These are phyloP conservation scores for Muschampia plurimacula DNA, from an alignment of 2,888 invertebrate species.

Conservation along the genomic window DNA sequence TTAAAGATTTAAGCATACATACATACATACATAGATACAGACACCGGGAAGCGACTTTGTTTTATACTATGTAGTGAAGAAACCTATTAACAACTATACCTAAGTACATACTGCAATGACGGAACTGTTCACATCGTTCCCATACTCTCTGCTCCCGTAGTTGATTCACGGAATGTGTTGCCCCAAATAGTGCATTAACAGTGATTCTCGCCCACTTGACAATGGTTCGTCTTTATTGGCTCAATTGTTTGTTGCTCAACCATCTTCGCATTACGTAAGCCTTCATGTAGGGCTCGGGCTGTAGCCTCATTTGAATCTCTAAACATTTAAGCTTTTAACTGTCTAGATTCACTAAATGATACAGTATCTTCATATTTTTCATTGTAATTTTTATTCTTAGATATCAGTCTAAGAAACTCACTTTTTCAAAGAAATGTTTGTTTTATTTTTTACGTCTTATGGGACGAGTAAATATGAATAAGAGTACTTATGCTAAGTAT, in stretches of 20 bases:
- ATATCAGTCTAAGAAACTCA: too few species aligned
- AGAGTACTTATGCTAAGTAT: too few species aligned
- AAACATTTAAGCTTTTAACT: neutral
- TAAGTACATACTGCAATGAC: neutral
- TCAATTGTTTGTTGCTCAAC: slow-evolving; percentile 79
- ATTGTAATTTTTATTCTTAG: neutral
- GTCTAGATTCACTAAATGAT: neutral
- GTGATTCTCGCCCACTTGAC: slow-evolving; percentile 69
- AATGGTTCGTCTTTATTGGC: slow-evolving; percentile 75
- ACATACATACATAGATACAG: too few species aligned
- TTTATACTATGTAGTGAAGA: too few species aligned
- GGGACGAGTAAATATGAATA: too few species aligned
- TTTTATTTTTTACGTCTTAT: too few species aligned
- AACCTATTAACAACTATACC: too few species aligned
- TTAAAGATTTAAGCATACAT: too few species aligned
- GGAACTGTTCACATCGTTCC: neutral
- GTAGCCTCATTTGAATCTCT: neutral
- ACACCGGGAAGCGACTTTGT: too few species aligned
- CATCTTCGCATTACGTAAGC: slow-evolving; percentile 50
- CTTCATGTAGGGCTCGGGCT: slow-evolving; percentile 32
- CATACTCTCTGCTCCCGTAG: slow-evolving; percentile 8
- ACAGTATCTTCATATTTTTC: neutral
- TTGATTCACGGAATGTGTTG: slow-evolving; percentile 40
- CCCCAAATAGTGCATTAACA: slow-evolving; percentile 71
- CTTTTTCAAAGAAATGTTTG: too few species aligned